Base-by-base conservation (phyloP, 2,797 vertebrate species). In the Miichthys miiuy region DNA sequence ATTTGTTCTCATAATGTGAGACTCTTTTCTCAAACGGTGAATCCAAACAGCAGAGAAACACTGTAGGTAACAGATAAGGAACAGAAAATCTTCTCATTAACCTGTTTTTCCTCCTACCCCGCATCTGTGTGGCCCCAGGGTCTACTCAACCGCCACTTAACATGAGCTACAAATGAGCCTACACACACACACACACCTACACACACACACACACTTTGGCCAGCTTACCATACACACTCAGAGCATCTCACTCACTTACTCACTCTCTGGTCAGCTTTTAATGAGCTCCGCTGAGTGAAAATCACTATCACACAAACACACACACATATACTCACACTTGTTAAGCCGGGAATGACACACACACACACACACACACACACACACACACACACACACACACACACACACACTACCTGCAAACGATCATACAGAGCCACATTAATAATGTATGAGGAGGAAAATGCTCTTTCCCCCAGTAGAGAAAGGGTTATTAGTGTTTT, bases 381-480 rank as follows among this genome's bases (percentile, higher is more conserved):
- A 72, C 47, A 13, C 52, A 62, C 63, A 56, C 10, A 62, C 66
- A 52, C 66, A 44, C 47, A 69, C 60, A 54, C 63, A 51, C 46
- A 54, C 41, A 66, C 47, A 64, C 18, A 63, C 66, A 57, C 34
- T 2, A 64, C 44, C 52, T 80, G 78, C 67, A 70, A 58, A 80
- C 18, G 41, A 84, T 72, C 74, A 74, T 34, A 41, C 25, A 20
- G 67, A 61, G 64, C 60, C 4, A 7, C 65, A 69, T 84, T 71
- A 89, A 86, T 86, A 81, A 88, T 89, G 70, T 9, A 91, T 83
- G 76, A 77, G 57, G 38, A 68, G 47, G 67, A 75, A 69, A 79
- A 62, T 11, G 58, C 23, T 77, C 67, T 27, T 64, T 68, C 17
- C 44, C 81, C 56, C 75, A 64, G 74, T 3, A 76, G 73, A 77